phyloP scores from a whole-genome alignment of 1,140 invertebrate species.

The Drosophila kepulauana region DNA sequence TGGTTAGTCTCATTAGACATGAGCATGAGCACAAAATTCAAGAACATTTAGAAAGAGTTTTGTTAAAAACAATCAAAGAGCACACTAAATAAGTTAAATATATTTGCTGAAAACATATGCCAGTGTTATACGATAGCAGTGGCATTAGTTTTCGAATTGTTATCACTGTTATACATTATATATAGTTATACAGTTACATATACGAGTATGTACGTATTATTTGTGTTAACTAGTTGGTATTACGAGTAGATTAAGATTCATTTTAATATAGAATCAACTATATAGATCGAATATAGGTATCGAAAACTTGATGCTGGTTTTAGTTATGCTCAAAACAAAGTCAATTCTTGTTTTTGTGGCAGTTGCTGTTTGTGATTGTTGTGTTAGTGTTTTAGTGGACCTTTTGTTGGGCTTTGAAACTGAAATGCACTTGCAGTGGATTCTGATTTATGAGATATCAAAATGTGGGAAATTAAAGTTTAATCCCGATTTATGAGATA shows the following conservation, averaged over 20 bases:
- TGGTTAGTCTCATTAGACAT: conserved; percentile 47
- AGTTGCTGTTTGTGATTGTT: conserved; percentile 32
- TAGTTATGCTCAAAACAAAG: conserved; percentile 58
- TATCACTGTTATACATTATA: conserved; percentile 20
- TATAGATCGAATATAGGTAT: conserved; percentile 48
- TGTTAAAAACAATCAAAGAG: conserved; percentile 33
- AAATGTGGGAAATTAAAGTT: too few relatives aligned
- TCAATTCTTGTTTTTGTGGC: conserved; percentile 46
- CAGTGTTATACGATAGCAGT: conserved; percentile 11
- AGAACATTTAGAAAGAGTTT: conserved; percentile 59
- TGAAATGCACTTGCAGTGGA: conserved; percentile 15
- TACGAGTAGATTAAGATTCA: conserved; percentile 12
- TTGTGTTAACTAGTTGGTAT: conserved; percentile 31
- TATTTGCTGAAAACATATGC: conserved; percentile 16
- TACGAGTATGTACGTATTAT: conserved; percentile 34
- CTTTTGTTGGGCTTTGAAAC: conserved; percentile 1
- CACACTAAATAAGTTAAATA: conserved; percentile 29
- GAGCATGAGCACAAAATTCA: conserved; percentile 60
- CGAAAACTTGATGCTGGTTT: conserved; percentile 33
- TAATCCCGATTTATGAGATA: too few relatives aligned
- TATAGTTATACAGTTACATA: conserved; percentile 14
- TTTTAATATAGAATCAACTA: conserved; percentile 36
- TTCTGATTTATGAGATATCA: too few relatives aligned
- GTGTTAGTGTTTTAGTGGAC: conserved; percentile 51
- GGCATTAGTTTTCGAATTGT: conserved; percentile 39